Percentiles rank a stretch among this genome's conserved stretches.
These are phyloP conservation scores for Ophioninae sp. DNA, from an alignment of 2,888 invertebrate species.

Conservation along the genomic window DNA sequence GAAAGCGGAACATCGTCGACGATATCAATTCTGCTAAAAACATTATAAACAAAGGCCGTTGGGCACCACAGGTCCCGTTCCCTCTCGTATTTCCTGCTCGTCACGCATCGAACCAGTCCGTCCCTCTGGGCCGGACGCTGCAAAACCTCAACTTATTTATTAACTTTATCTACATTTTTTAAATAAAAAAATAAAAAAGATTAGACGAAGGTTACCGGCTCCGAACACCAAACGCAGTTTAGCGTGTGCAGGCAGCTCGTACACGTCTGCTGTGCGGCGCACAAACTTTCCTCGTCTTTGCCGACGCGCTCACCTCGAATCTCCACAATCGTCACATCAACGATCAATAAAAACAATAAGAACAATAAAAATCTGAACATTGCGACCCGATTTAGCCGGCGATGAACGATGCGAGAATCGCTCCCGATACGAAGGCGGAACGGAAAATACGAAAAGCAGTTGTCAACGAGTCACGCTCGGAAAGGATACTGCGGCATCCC, in stretches of 20 bases:
- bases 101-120: slow-evolving; percentile 69
- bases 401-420: neutral
- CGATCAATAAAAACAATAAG: slow-evolving; percentile 26
- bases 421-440: neutral
- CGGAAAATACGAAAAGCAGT: slow-evolving; percentile 10
- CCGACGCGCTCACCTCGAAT: slow-evolving; percentile 33
- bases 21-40: slow-evolving; percentile 42
- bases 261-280: slow-evolving; percentile 80
- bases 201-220: slow-evolving; percentile 63
- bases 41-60: slow-evolving; percentile 58
- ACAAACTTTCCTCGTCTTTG: slow-evolving; percentile 70
- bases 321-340: slow-evolving; percentile 28
- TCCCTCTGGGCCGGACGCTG: slow-evolving; percentile 27
- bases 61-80: slow-evolving; percentile 71
- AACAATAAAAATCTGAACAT: slow-evolving; percentile 38
- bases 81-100: slow-evolving; percentile 63
- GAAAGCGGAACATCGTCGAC: slow-evolving; percentile 64
- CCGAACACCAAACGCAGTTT: slow-evolving; percentile 82
- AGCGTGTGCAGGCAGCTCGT: slow-evolving; percentile 81
- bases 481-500: slow-evolving; percentile 74
- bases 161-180: too few relatives aligned
- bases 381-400: neutral
- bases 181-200: too few relatives aligned
- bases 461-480: slow-evolving; percentile 33
- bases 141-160: neutral